A percentile compares a stretch with the other conserved stretches of the same genome.
phyloP scores from a whole-genome alignment of 1,140 invertebrate species.

The Pseudoatta argentina region DNA sequence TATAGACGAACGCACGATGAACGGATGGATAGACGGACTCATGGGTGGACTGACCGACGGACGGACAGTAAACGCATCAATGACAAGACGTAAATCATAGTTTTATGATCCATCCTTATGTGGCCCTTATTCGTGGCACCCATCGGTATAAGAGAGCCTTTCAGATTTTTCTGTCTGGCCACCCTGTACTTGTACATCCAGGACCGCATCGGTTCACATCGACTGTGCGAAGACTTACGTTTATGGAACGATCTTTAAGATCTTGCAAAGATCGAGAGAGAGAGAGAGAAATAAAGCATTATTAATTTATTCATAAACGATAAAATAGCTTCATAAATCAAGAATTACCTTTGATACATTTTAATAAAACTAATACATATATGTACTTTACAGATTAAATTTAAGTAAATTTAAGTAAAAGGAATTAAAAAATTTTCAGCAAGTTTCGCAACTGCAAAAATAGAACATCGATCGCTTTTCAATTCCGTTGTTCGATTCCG shows the following conservation, averaged over 20 bases:
- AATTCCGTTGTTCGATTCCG: constrained; percentile 7
- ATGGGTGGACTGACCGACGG: constrained; percentile 56
- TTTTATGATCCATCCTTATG: constrained; percentile 83
- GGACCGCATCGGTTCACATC: constrained; percentile 58
- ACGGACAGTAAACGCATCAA: constrained; percentile 79
- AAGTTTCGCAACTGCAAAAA: not conserved
- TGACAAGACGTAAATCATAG: constrained; percentile 85
- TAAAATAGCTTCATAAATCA: not conserved
- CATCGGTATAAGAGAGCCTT: constrained; percentile 73
- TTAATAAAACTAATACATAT: not conserved
- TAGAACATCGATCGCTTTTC: not conserved
- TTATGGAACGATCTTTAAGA: not conserved
- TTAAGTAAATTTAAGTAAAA: not conserved
- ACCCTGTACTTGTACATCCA: constrained; percentile 69
- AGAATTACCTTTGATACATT: not conserved
- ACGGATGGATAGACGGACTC: constrained; percentile 20
- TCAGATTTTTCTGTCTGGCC: constrained; percentile 75
- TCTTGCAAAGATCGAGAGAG: not conserved
- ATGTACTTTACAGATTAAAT: not conserved
- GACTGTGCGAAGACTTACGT: not conserved
- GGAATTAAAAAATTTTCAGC: not conserved
- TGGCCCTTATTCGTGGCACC: constrained; percentile 81
- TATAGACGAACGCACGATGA: constrained; percentile 29
- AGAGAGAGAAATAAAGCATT: not conserved
- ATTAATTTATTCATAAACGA: not conserved